A percentile compares a stretch with the other conserved stretches of the same genome.
phyloP scores from a whole-genome alignment of 2,888 invertebrate species.

The Kuschelorhynchus macadamiae region DNA sequence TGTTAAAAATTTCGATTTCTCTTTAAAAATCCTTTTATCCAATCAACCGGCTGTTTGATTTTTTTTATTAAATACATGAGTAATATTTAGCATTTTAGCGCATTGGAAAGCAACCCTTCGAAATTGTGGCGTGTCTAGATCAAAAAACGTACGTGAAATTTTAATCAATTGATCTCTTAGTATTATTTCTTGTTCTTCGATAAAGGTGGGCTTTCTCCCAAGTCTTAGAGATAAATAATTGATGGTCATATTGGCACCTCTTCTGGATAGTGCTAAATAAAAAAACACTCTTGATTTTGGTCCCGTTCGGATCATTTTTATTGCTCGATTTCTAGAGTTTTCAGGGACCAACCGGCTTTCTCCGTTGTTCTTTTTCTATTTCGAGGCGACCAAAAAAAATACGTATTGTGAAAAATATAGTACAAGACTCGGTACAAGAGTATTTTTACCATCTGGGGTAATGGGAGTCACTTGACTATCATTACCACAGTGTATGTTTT shows the following conservation, averaged over 20 bases:
- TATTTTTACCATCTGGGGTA: too few species aligned
- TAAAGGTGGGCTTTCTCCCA: background rate
- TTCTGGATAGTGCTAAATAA: too few species aligned
- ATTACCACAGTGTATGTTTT: too few species aligned
- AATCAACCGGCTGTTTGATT: slow-evolving; percentile 1
- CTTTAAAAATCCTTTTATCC: background rate
- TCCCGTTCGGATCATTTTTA: background rate
- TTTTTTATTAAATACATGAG: background rate
- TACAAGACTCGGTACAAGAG: too few species aligned
- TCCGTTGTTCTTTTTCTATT: too few species aligned
- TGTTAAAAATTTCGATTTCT: too few species aligned
- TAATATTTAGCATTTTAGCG: slow-evolving; percentile 1
- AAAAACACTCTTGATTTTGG: too few species aligned
- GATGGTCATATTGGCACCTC: too few species aligned
- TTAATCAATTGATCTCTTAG: slow-evolving; percentile 4
- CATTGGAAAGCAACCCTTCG: slow-evolving; percentile 3
- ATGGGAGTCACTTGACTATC: too few species aligned
- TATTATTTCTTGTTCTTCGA: slow-evolving; percentile 1
- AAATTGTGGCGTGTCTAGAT: background rate
- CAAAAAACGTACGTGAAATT: slow-evolving; percentile 7
- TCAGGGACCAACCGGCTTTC: too few species aligned
- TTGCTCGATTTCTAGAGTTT: background rate
- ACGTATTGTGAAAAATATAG: too few species aligned
- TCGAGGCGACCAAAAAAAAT: too few species aligned
- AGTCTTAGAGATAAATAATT: background rate